Conservation (phyloP, 2,797 vertebrate species). For the Chloroceryle amazona region DNA sequence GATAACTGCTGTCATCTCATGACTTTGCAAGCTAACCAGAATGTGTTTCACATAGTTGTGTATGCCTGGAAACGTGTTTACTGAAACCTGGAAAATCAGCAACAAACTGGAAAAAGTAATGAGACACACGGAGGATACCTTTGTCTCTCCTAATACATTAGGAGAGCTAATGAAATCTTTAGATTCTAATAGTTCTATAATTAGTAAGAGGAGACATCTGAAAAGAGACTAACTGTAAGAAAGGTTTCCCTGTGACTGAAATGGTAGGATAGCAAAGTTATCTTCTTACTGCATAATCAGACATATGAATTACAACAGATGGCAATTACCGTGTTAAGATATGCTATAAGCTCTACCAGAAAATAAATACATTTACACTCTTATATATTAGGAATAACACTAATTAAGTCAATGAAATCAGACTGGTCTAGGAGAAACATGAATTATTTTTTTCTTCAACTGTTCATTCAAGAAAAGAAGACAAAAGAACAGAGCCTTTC, state of each 20-base stretch:
- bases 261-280: not conserved
- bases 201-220: not conserved
- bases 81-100: not conserved
- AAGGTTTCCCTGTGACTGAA: not conserved
- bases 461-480: not conserved
- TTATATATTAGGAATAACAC: not conserved
- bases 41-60: not conserved
- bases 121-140: not conserved
- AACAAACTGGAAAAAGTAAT: not conserved
- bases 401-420: constrained; percentile 23
- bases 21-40: not conserved
- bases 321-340: not conserved
- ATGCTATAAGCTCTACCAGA: not conserved
- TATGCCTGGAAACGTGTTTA: not conserved
- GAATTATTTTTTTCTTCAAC: not conserved
- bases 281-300: not conserved
- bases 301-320: not conserved
- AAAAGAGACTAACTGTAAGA: not conserved
- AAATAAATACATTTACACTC: constrained; percentile 18
- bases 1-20: not conserved
- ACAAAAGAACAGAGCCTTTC: constrained; percentile 7
- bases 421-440: not conserved
- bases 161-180: not conserved
- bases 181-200: not conserved
- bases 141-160: not conserved